Base-by-base conservation (phyloP, 2,113 vertebrate genomes). In the Bothrops jararaca region DNA sequence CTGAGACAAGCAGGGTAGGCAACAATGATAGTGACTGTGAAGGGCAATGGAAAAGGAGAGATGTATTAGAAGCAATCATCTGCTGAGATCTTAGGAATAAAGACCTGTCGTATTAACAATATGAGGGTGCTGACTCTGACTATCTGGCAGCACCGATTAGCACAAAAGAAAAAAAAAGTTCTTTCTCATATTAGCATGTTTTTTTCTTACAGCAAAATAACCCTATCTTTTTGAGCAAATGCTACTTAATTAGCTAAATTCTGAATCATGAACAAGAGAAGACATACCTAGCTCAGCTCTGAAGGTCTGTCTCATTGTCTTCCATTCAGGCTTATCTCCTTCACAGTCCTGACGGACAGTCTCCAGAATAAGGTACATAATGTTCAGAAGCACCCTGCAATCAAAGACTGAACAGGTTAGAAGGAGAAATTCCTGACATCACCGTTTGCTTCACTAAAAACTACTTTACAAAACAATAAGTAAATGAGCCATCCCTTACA, bases 301-400 rank as follows among this genome's bases (percentile, higher is more conserved):
- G 97, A 99, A 99, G 80, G 99, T 99, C 95, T 99, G 99, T 13
- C 98, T 97, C 95, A 98, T 97, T 2, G 98, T 96, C 96, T 97
- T 99, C 99, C 99, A 99, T 93, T 99, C 99, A 0, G 98, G 97
- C 74, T 97, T 98, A 95, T 99, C 99, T 0, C 98, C 97, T 58
- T 98, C 98, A 0, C 98, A 98, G 26, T 99, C 99, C 95, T 99
- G 98, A 60, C 98, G 98, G 91, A 99, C 98, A 0, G 98, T 98
- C 96, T 99, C 99, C 97, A 99, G 98, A 2, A 99, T 99, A 96
- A 99, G 97, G 96, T 99, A 99, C 99, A 99, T 99, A 95, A 99
- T 99, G 97, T 99, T 99, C 88, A 99, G 98, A 95, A 99, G 97
- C 91, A 99, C 99, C 97, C 99, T 99, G 96, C 57, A 85, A n/a